phyloP scores from a whole-genome alignment of 2,888 invertebrate species.

The Kryphioiulus occultus region DNA sequence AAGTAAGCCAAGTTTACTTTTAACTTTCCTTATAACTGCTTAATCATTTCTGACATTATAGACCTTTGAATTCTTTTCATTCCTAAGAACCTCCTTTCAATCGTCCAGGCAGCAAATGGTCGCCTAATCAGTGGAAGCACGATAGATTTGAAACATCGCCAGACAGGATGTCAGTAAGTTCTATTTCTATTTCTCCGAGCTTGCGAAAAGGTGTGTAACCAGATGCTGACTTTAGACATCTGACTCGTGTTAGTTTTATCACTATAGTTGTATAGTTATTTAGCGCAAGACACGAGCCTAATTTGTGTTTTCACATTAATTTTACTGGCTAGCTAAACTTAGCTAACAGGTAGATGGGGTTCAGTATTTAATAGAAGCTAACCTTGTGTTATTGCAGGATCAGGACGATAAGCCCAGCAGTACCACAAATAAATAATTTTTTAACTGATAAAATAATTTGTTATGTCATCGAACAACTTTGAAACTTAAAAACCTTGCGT shows the following conservation, averaged over 20 bases:
- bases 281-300: background rate
- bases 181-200: background rate
- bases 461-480: background rate
- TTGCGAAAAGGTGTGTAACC: background rate
- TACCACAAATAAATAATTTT: slow-evolving; percentile 39
- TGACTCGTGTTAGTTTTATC: background rate
- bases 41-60: background rate
- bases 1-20: background rate
- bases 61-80: background rate
- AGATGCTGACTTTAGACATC: background rate
- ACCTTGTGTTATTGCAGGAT: background rate
- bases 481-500: background rate
- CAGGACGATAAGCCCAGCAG: slow-evolving; percentile 49
- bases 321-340: background rate
- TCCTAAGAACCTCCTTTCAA: background rate
- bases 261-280: background rate
- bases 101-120: slow-evolving; percentile 53
- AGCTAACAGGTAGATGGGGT: background rate
- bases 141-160: slow-evolving; percentile 55
- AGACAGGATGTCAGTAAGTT: slow-evolving; percentile 54
- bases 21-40: background rate
- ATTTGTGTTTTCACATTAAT: background rate
- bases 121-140: slow-evolving; percentile 56
- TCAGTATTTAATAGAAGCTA: background rate
- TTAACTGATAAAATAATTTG: background rate